phyloP scores from a whole-genome alignment of 2,797 vertebrate genomes.

The Betta splendens region DNA sequence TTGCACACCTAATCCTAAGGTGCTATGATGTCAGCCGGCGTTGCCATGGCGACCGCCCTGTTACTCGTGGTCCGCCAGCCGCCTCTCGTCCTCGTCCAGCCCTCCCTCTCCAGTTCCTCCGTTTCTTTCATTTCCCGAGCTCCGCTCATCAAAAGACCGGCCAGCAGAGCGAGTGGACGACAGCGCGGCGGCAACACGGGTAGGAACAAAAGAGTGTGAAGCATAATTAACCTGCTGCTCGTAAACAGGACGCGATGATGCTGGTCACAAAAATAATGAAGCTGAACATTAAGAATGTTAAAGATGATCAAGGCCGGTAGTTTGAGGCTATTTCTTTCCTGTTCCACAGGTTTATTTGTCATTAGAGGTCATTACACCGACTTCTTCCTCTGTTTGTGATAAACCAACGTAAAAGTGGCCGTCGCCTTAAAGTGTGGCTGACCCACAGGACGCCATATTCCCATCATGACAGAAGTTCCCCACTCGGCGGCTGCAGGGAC shows the following conservation, averaged over 20 bases:
- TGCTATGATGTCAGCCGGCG: slow-evolving; percentile 58
- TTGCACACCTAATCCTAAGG: slow-evolving; percentile 1
- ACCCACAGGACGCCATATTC: slow-evolving; percentile 5
- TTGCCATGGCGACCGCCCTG: slow-evolving; percentile 77
- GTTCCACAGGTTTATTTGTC: slow-evolving; percentile 1
- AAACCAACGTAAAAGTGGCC: background rate
- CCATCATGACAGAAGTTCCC: slow-evolving; percentile 52
- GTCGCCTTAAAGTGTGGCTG: slow-evolving; percentile 1
- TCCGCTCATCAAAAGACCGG: slow-evolving; percentile 50
- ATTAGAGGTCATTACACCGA: background rate
- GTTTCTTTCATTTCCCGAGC: slow-evolving; percentile 53
- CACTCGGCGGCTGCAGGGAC: slow-evolving; percentile 25
- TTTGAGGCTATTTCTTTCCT: background rate
- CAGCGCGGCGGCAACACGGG: slow-evolving; percentile 33
- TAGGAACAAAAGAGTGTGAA: slow-evolving; percentile 49
- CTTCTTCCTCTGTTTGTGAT: background rate
- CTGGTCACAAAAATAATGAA: background rate
- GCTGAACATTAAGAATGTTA: background rate
- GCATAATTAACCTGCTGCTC: slow-evolving; percentile 16
- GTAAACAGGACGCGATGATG: background rate
- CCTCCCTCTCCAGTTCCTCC: slow-evolving; percentile 36
- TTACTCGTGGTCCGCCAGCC: slow-evolving; percentile 51
- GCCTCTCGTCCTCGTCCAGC: slow-evolving; percentile 37
- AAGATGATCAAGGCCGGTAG: background rate
- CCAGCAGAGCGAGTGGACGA: slow-evolving; percentile 24